Percentiles rank a stretch among this genome's conserved stretches.
Conservation (phyloP, 2,797 vertebrate species). For the Macrochelys suwanniensis region DNA sequence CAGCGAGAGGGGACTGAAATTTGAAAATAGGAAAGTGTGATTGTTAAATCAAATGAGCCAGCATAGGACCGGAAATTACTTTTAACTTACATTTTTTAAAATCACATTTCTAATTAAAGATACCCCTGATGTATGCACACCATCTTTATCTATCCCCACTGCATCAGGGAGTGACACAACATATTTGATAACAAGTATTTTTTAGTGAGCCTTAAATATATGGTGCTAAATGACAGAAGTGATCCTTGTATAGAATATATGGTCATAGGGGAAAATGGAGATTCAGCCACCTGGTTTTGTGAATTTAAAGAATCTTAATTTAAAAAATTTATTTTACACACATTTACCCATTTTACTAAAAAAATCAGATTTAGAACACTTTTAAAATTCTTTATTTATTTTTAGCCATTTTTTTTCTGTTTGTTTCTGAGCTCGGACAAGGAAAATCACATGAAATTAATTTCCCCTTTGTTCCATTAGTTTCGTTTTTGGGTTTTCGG, state of each 20-base stretch:
- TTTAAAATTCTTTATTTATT: conserved; percentile 73
- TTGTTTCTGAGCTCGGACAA: conserved; percentile 75
- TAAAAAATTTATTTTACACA: not conserved
- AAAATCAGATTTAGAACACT: conserved; percentile 67
- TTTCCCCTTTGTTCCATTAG: conserved; percentile 72
- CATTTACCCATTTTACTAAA: conserved; percentile 65
- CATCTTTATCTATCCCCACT: not conserved
- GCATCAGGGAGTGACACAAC: not conserved
- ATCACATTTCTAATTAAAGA: not conserved
- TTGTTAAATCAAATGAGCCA: not conserved
- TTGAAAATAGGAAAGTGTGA: not conserved
- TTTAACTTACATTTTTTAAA: not conserved
- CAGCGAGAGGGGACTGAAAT: not conserved
- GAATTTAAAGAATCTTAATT: not conserved
- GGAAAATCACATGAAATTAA: conserved; percentile 73
- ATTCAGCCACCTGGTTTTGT: conserved; percentile 42
- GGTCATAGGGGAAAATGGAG: not conserved
- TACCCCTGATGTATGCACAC: not conserved
- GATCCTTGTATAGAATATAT: not conserved
- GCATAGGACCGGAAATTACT: not conserved
- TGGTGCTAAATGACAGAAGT: not conserved
- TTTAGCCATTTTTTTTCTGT: conserved; percentile 74
- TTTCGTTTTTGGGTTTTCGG: conserved; percentile 76
- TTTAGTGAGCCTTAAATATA: conserved; percentile 1
- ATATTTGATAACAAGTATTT: conserved; percentile 31